Evolutionary conservation across 2,113 vertebrate genomes (phyloP).

Genomic region (Odobenus rosmarus): DNA sequence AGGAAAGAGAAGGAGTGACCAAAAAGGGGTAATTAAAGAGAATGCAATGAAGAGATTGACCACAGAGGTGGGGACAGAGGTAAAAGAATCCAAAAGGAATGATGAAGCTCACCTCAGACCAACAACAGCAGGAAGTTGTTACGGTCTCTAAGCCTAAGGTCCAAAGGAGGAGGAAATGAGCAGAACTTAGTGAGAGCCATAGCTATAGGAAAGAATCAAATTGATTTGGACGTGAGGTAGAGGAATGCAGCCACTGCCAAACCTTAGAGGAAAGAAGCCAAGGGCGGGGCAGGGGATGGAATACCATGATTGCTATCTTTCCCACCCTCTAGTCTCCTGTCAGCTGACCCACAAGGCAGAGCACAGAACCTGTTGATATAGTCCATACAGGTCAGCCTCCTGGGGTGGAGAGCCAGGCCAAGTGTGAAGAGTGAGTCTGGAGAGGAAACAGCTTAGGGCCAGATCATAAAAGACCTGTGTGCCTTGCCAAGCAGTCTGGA

Average conservation of each 20-base stretch:
- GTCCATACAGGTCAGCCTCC: background rate
- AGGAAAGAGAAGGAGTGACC: background rate
- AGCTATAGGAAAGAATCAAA: background rate
- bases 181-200: background rate
- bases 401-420: background rate
- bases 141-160: no score
- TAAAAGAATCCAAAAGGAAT: background rate
- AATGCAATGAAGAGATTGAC: background rate
- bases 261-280: background rate
- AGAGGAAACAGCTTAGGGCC: slow-evolving; percentile 14
- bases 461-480: background rate
- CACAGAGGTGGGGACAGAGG: background rate
- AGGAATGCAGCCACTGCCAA: background rate
- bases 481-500: slow-evolving; percentile 60
- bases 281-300: background rate
- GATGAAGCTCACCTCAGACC: background rate
- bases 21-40: background rate
- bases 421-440: background rate
- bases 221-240: background rate
- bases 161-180: background rate
- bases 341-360: background rate
- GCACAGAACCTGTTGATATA: background rate
- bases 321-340: background rate
- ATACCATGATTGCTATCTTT: background rate
- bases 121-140: background rate